Evolutionary conservation across 2,113 vertebrate genomes (phyloP), one percentile per base, ranked within the genome.

Genomic region (Lipophrys pholis): DNA sequence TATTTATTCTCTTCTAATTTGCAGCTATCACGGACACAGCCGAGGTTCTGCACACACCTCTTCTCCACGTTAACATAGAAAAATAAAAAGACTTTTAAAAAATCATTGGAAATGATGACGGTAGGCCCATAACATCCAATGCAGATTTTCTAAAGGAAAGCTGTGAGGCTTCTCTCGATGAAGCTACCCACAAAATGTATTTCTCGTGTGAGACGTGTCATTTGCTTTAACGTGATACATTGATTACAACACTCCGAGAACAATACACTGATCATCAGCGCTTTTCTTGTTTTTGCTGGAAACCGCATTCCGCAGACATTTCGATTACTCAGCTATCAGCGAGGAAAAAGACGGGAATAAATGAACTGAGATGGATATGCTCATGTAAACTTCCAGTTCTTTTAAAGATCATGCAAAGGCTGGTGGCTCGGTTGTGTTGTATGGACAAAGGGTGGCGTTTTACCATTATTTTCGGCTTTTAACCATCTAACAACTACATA

Each of bases 1-100:
- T 70, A 86, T 88, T 65, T 77, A 74, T 84, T 80, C 45, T 69
- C 59, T n/a, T 59, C 70, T 83, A 52, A 82, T 89, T 75, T 73
- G 64, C 66, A 82, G 80, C 43, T n/a, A 64, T 81, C 50, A 78
- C 7, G 45, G 57, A 30, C 57, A 57, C 40, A 43, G 42, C 46
- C 55, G 58, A 42, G 46, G 41, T 56, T 62, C 62, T 69, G 43
- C 21, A 11, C 61, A 66, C 48, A 71, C 59, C 21, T 58, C 69
- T 51, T 73, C 59, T 16, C 11, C 11, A 42, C 48, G 36, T 74
- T 82, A 61, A 60, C 17, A 57, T 53, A 40, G 56, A 72, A 46
- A 36, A 69, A 57, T 38, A 70, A 73, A 71, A 77, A 36, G 1
- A 51, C 55, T 61, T 45, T 54, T 11, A 17, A 50, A 55, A 54